Percentiles rank a stretch among this genome's conserved stretches.
Evolutionary conservation across 2,888 invertebrate species (phyloP).

Genomic region (Melieria picta): DNA sequence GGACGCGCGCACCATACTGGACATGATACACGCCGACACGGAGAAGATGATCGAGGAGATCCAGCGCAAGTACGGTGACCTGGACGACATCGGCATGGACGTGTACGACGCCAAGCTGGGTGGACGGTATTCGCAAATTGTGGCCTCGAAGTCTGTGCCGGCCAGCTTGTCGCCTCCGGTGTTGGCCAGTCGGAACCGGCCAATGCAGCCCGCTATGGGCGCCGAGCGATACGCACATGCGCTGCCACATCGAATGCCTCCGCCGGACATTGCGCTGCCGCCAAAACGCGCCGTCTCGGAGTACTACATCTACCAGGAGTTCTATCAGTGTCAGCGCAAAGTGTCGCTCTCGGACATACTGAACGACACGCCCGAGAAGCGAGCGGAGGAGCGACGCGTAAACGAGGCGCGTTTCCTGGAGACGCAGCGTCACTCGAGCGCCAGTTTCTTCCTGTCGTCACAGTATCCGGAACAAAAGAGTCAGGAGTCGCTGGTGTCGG

Average conservation of each 20-base stretch:
- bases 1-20: slow-evolving; percentile 70
- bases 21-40: slow-evolving; percentile 73
- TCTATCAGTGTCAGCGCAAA: slow-evolving; percentile 68
- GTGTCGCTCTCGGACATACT: slow-evolving; percentile 71
- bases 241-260: slow-evolving; percentile 30
- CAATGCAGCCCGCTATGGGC: slow-evolving; percentile 48
- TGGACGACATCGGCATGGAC: slow-evolving; percentile 63
- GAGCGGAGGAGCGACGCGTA: slow-evolving; percentile 49
- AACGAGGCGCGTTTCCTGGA: slow-evolving; percentile 68
- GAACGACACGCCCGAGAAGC: slow-evolving; percentile 66
- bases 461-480: slow-evolving; percentile 72
- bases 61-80: slow-evolving; percentile 73
- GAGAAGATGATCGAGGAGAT: slow-evolving; percentile 76
- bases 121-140: slow-evolving; percentile 45
- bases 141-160: slow-evolving; percentile 60
- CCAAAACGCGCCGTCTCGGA: slow-evolving; percentile 79
- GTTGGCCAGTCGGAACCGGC: slow-evolving; percentile 21
- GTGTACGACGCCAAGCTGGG: slow-evolving; percentile 41
- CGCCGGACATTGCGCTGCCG: slow-evolving; percentile 63
- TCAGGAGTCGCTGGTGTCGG: slow-evolving; percentile 82
- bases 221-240: slow-evolving; percentile 69
- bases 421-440: slow-evolving; percentile 75
- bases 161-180: slow-evolving; percentile 48
- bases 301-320: slow-evolving; percentile 76
- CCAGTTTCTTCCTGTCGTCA: slow-evolving; percentile 80